phyloP scores from a whole-genome alignment of 2,888 invertebrate genomes.

The Stenurella melanura region DNA sequence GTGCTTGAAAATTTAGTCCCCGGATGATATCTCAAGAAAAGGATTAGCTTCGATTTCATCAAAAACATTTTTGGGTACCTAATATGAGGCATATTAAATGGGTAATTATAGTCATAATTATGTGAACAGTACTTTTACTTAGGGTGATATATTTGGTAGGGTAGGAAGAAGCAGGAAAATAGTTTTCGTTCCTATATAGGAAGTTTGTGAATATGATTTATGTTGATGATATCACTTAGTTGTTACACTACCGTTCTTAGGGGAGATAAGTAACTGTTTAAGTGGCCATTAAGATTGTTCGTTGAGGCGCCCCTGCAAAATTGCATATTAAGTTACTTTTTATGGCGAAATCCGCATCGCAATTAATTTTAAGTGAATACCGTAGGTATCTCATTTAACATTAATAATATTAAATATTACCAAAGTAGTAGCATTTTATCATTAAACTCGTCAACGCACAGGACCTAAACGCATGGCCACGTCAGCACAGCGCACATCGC shows the following conservation, averaged over 20 bases:
- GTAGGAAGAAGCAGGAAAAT: neutral
- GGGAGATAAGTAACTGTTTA: neutral
- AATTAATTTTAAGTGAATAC: neutral
- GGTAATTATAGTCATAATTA: too few relatives aligned
- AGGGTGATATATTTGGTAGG: neutral
- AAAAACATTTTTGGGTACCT: too few relatives aligned
- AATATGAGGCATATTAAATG: too few relatives aligned
- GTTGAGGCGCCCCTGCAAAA: neutral
- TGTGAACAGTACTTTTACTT: neutral
- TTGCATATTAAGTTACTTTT: neutral
- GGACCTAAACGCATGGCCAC: too few relatives aligned
- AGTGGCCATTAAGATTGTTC: neutral
- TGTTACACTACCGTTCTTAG: neutral
- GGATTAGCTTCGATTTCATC: too few relatives aligned
- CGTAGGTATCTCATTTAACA: too few relatives aligned
- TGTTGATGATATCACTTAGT: neutral
- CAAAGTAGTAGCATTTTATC: too few relatives aligned
- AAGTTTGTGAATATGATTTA: neutral
- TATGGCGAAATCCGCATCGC: neutral
- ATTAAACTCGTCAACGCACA: too few relatives aligned
- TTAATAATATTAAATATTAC: too few relatives aligned
- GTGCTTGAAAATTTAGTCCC: too few relatives aligned
- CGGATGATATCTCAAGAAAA: too few relatives aligned
- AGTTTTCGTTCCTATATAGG: neutral
- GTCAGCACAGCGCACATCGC: too few relatives aligned